Percentiles rank a stretch among this genome's conserved stretches.
Conservation (phyloP, 2,888 invertebrate species). For the Atrina japonica region DNA sequence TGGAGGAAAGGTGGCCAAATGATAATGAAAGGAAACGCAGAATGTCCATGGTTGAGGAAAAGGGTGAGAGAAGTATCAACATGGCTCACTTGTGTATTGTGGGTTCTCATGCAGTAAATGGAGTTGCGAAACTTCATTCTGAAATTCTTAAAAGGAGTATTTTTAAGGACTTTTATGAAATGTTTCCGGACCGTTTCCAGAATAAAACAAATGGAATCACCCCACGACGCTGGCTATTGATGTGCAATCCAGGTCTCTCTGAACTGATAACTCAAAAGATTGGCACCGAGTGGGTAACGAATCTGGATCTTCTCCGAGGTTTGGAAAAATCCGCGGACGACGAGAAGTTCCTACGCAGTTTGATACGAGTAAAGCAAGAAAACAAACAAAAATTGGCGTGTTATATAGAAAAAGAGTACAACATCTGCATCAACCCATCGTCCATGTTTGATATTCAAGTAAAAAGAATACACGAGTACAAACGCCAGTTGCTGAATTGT, state of each 20-base stretch:
- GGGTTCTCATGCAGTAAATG: conserved; percentile 97
- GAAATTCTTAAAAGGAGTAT: conserved; percentile 94
- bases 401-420: conserved; percentile 92
- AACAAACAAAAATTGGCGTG: conserved; percentile 95
- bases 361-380: conserved; percentile 96
- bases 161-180: conserved; percentile 95
- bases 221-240: conserved; percentile 96
- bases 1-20: conserved; percentile 88
- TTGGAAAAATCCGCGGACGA: conserved; percentile 89
- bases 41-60: conserved; percentile 97
- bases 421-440: conserved; percentile 92
- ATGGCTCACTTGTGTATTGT: conserved; percentile 98
- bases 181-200: conserved; percentile 97
- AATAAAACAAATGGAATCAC: conserved; percentile 99
- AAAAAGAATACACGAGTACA: conserved; percentile 99
- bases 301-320: conserved; percentile 91
- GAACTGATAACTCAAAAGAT: conserved; percentile 98
- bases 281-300: conserved; percentile 96
- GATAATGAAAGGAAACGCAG: conserved; percentile 84
- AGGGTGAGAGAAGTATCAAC: conserved; percentile 96
- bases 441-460: conserved; percentile 97
- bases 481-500: conserved; percentile 97
- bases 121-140: conserved; percentile 97
- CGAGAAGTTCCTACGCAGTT: conserved; percentile 91
- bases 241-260: conserved; percentile 97